Conservation (phyloP, 2,797 vertebrate genomes). For the Picus viridis region DNA sequence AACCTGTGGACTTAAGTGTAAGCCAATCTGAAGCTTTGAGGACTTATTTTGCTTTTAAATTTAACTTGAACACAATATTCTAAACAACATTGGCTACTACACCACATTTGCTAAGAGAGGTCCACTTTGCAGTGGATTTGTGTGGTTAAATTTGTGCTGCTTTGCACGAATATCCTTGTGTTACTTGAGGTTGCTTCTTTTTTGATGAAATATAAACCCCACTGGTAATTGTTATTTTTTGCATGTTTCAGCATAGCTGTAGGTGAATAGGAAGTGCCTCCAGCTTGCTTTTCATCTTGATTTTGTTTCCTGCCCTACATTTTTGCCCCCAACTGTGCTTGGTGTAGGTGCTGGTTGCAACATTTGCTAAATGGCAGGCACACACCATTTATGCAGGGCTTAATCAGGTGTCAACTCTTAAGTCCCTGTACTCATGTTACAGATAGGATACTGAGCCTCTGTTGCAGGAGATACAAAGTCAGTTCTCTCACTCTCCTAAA, state of each 20-base stretch:
- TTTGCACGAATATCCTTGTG: constrained; percentile 43
- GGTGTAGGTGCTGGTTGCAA: not conserved
- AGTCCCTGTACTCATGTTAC: not conserved
- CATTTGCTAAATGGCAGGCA: not conserved
- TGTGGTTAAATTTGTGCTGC: constrained; percentile 25
- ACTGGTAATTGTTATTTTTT: constrained; percentile 1
- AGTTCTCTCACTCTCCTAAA: not conserved
- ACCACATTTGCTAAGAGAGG: not conserved
- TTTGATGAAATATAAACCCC: constrained; percentile 6
- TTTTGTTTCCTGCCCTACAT: not conserved
- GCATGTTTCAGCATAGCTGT: constrained; percentile 31
- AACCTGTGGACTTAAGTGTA: not conserved
- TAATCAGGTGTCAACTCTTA: not conserved
- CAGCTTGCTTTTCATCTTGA: not conserved
- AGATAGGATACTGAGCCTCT: not conserved
- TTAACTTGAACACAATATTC: constrained; percentile 7
- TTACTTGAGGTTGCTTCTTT: constrained; percentile 64
- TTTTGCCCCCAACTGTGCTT: not conserved
- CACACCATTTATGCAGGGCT: not conserved
- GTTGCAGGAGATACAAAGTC: not conserved
- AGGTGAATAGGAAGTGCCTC: constrained; percentile 45
- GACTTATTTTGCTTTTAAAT: constrained; percentile 29
- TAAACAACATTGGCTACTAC: not conserved
- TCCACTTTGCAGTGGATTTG: not conserved
- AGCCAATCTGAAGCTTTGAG: not conserved